Base-by-base conservation (phyloP, 2,888 invertebrate species). In the Cyclophora albipunctata region DNA sequence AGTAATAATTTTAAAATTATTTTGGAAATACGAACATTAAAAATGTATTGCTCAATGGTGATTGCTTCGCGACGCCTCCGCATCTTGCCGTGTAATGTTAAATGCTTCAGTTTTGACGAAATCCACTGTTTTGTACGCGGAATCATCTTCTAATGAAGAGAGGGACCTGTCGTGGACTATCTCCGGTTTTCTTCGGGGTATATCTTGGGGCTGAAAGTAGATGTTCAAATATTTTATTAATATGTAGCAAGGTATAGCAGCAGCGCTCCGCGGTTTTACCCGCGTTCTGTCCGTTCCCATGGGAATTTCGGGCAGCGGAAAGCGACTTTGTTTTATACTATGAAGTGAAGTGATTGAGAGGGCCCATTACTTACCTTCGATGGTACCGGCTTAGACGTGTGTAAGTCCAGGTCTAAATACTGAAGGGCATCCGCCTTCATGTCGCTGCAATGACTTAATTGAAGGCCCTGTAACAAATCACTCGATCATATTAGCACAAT, bases 51-150 rank as follows among this genome's bases (percentile, higher is more conserved):
- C 7, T 50, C 43, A 65, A 41, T 61, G 60, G 7, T 55, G 60
- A 46, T 52, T 52, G 47, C 46, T 60, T 37, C 94, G 81, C 40
- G 92, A 92, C 55, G 92, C 93, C 72, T 94, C 95, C 0, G 94
- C 93, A 69, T 94, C 93, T 72, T 94, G 93, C 48, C 94, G 91
- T 41, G 95, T 96, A 54, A 94, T 93, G 79, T 95, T 96, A 71
- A 98, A 96, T 4, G 97, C 98, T 75, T 96, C 94, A 0, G 98
- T 98, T 89, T 97, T 98, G 48, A 96, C 88, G 85, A 98, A 98
- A 84, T 98, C 98, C 0, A 98, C 97, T 2, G 95, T 95, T 77
- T 97, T 96, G 81, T 98, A 98, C 5, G 95, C 95, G 0, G 94
- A 72, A 41, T 83, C 79, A 0, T 73, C 59, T 3, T 84, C 83